Conservation (phyloP, 2,888 invertebrate genomes). For the Neocrepidodera transversa region DNA sequence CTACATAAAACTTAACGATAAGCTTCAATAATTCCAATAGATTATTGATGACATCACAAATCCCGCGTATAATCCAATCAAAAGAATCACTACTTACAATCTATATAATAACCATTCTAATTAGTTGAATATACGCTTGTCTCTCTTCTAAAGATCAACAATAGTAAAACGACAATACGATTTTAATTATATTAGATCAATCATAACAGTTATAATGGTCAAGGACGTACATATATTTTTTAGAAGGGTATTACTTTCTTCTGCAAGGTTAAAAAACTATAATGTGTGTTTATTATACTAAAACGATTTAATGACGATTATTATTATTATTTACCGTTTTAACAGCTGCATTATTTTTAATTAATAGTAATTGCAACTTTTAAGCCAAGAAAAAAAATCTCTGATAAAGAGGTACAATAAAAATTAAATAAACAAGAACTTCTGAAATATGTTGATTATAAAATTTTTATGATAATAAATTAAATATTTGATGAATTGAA, state of each 20-base stretch:
- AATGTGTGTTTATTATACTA: background rate
- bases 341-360: too few relatives aligned
- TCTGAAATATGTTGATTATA: too few relatives aligned
- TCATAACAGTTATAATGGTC: background rate
- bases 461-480: too few relatives aligned
- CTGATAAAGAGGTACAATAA: too few relatives aligned
- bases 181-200: conserved; percentile 20
- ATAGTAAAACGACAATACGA: conserved; percentile 14
- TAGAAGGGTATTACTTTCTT: background rate
- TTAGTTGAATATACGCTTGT: conserved; percentile 15
- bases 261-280: background rate
- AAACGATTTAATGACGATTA: too few relatives aligned
- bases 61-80: conserved; percentile 9
- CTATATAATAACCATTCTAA: conserved; percentile 16
- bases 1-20: background rate
- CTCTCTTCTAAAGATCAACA: conserved; percentile 7
- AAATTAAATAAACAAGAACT: too few relatives aligned
- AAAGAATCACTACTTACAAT: conserved; percentile 12
- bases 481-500: too few relatives aligned
- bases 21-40: background rate
- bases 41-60: conserved; percentile 6
- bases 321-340: too few relatives aligned
- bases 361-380: too few relatives aligned
- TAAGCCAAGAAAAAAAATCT: too few relatives aligned
- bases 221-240: conserved; percentile 1